A percentile compares a stretch with the other conserved stretches of the same genome.
These are phyloP conservation scores for Odontophorus gujanensis DNA, from an alignment of 2,113 vertebrate species.

Conservation along the genomic window DNA sequence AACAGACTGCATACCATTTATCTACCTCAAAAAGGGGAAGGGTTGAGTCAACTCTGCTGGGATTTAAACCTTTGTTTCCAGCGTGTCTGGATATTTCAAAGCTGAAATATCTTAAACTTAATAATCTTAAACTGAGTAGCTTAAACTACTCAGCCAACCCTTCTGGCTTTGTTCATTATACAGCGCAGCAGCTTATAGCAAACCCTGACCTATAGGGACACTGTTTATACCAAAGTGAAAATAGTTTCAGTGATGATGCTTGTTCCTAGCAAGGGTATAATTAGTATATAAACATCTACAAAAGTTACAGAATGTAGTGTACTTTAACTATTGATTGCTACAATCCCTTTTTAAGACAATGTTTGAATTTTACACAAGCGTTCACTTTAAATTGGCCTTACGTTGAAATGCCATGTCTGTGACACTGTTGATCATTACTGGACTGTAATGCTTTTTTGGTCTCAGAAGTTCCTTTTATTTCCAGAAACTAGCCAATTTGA, in stretches of 20 bases:
- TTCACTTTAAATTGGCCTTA: neutral
- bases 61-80: conserved; percentile 72
- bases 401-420: neutral
- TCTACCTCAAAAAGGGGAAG: conserved; percentile 57
- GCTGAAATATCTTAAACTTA: no score
- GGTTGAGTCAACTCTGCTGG: conserved; percentile 54
- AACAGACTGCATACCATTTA: conserved; percentile 19
- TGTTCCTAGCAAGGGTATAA: conserved; percentile 11
- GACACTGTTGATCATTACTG: neutral
- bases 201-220: conserved; percentile 56
- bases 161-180: conserved; percentile 64
- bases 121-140: no score
- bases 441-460: neutral
- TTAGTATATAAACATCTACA: conserved; percentile 10
- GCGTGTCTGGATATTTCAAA: conserved; percentile 57
- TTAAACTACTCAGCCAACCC: conserved; percentile 49
- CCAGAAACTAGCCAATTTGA: neutral
- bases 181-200: conserved; percentile 2
- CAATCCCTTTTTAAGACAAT: neutral
- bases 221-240: conserved; percentile 6
- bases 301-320: neutral
- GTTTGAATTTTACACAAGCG: neutral
- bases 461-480: neutral
- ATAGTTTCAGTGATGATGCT: neutral
- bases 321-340: neutral